Base-by-base conservation (phyloP, 2,113 vertebrate species). In the Seriola aureovittata region DNA sequence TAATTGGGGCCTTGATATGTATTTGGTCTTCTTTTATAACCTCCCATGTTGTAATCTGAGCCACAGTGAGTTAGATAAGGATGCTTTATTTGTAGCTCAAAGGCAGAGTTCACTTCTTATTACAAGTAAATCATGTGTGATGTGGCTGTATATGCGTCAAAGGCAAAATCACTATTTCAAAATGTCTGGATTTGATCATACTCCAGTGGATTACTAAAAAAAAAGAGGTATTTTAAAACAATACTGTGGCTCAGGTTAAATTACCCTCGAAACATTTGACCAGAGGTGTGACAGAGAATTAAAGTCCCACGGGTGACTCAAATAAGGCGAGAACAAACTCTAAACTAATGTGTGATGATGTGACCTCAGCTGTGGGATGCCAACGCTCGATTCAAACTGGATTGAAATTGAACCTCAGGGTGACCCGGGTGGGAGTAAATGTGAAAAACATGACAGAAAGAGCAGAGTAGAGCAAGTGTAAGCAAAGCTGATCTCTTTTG, bases 341-440 rank as follows among this genome's bases (percentile, higher is more conserved):
- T 19, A 54, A 19, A 36, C 54, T 77, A 71, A 70, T 52, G 52
- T 52, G 69, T 57, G 59, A 76, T 70, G 52, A 55, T 78, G 62
- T 85, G 88, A 89, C 87, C 71, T 81, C 75, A 72, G 75, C 54
- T 36, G 34, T 76, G 82, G 29, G 71, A 85, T 54, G 19, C 52
- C 54, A 42, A n/a, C 16, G 19, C 58, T 71, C 9, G 40, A 42
- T 42, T 42, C 72, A 9, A 68, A 68, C 13, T 72, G 59, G 65
- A 75, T 54, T 23, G 38, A 82, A 88, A 81, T 2, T 69, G 36
- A 85, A 76, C 60, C 81, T 84, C 48, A 17, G 46, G 16, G n/a
- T 64, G 55, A 88, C 66, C 63, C 10, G 52, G 29, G 87, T 84
- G 80, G 90, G 91, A 89, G 90, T 71, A 82, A 90, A 93, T 89